These are phyloP conservation scores for Patella ulyssiponensis DNA, from an alignment of 2,888 invertebrate species.

Conservation along the genomic window DNA sequence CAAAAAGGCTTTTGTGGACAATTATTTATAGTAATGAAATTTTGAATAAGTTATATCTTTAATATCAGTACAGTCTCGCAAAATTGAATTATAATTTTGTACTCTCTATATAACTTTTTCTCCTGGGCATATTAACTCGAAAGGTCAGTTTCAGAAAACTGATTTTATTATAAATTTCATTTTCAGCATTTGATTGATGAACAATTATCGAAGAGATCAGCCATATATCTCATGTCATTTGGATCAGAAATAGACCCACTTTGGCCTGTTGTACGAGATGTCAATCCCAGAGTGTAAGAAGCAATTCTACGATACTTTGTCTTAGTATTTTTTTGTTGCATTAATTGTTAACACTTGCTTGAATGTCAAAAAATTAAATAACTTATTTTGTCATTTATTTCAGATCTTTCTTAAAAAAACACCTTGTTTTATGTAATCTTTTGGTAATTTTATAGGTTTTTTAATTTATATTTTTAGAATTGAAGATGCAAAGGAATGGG, in stretches of 20 bases:
- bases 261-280: conserved; percentile 67
- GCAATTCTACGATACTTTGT: background rate
- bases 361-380: background rate
- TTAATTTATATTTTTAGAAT: conserved; percentile 49
- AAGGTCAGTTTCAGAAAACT: no score
- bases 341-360: background rate
- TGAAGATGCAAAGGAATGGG: conserved; percentile 69
- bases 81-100: no score
- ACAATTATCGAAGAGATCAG: conserved; percentile 66
- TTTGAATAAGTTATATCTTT: no score
- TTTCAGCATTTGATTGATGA: conserved; percentile 71
- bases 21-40: no score
- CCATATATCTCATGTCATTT: conserved; percentile 68
- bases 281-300: conserved; percentile 67
- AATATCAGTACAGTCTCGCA: no score
- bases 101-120: no score
- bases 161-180: background rate
- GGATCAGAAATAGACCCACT: conserved; percentile 66
- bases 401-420: no score
- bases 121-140: no score
- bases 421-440: no score
- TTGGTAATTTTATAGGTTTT: background rate
- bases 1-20: no score
- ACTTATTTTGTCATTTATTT: background rate
- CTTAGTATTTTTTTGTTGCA: background rate